Evolutionary conservation across 1,140 invertebrate genomes (phyloP).

Genomic region (Bombus vancouverensis): DNA sequence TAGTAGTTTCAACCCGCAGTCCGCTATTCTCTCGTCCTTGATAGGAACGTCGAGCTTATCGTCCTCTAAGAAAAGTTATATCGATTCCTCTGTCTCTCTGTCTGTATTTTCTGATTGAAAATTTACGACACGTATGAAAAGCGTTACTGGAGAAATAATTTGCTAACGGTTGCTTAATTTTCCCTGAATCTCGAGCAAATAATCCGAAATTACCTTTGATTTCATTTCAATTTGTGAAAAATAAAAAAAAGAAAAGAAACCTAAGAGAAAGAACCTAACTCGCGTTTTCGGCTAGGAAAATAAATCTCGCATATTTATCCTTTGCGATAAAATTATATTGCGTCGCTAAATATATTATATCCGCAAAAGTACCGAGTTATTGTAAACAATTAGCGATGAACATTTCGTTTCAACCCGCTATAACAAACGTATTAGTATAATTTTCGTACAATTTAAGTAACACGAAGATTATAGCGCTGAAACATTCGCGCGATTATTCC

Average conservation of each 20-base stretch:
- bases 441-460: background rate
- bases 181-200: too few species aligned
- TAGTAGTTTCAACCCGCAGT: conserved; percentile 9
- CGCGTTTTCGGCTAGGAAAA: too few species aligned
- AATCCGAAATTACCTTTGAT: too few species aligned
- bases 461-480: background rate
- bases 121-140: background rate
- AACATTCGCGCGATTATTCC: background rate
- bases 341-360: too few species aligned
- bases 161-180: too few species aligned
- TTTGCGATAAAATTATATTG: too few species aligned
- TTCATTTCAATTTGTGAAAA: too few species aligned
- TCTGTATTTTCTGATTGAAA: background rate
- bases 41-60: background rate
- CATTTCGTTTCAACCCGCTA: background rate
- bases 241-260: too few species aligned
- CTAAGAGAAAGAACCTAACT: too few species aligned
- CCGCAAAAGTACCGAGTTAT: background rate
- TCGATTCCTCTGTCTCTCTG: conserved; percentile 7
- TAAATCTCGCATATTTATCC: too few species aligned
- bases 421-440: background rate
- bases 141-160: too few species aligned
- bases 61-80: background rate
- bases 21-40: conserved; percentile 22
- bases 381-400: background rate